Conservation (phyloP, 2,797 vertebrate species). For the Chloroceryle inda region DNA sequence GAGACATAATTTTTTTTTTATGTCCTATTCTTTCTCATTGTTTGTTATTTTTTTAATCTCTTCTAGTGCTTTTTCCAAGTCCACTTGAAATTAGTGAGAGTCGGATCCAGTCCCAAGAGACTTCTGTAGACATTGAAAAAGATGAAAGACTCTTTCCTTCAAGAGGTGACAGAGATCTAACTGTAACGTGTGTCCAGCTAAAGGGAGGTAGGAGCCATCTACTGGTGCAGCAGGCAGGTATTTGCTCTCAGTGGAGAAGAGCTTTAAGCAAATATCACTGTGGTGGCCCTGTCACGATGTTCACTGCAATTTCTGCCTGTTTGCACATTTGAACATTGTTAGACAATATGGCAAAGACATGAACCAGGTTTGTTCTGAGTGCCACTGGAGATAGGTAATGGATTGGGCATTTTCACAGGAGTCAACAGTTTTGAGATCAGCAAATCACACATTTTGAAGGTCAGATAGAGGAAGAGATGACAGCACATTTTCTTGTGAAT, state of each 20-base stretch:
- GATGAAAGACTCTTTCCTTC: neutral
- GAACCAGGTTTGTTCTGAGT: neutral
- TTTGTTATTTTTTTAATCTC: constrained; percentile 39
- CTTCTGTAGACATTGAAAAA: neutral
- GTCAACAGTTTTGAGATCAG: neutral
- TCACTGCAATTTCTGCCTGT: neutral
- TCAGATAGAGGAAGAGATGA: neutral
- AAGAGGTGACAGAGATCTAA: neutral
- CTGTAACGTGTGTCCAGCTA: neutral
- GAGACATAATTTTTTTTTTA: constrained; percentile 63
- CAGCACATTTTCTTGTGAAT: neutral
- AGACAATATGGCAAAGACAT: neutral
- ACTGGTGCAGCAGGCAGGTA: neutral
- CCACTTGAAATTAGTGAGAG: constrained; percentile 22
- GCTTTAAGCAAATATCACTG: neutral
- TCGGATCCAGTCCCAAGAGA: neutral
- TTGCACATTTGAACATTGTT: neutral
- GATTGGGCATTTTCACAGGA: neutral
- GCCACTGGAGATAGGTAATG: neutral
- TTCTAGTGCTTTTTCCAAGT: neutral
- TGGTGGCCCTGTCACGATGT: accelerated
- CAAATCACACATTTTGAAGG: neutral
- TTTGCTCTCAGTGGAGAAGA: neutral
- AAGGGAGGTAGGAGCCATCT: neutral
- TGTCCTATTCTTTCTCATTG: constrained; percentile 21